phyloP scores from a whole-genome alignment of 2,113 vertebrate species.

The Herpetotheres cachinnans region DNA sequence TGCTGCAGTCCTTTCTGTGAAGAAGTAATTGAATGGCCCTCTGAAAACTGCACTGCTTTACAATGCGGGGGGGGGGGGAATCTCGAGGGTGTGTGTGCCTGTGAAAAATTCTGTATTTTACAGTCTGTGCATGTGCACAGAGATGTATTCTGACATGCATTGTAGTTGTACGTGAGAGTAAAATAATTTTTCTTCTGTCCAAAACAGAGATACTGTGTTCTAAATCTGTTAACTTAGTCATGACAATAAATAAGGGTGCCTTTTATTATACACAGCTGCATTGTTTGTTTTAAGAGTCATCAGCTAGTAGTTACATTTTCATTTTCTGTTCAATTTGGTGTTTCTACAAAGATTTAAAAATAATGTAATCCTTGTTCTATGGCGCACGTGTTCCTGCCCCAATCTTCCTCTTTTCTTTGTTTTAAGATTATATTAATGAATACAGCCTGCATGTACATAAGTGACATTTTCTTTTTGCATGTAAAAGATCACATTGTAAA shows the following conservation, averaged over 20 bases:
- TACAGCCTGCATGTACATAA: constrained; percentile 38
- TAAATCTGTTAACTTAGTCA: constrained; percentile 45
- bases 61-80: not conserved
- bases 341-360: constrained; percentile 27
- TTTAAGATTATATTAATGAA: constrained; percentile 68
- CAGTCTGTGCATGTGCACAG: not conserved
- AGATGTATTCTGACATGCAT: constrained; percentile 39
- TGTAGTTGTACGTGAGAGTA: constrained; percentile 38
- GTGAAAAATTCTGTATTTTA: constrained; percentile 21
- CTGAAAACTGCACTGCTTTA: constrained; percentile 46
- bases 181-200: constrained; percentile 55
- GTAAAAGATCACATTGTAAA: constrained; percentile 29
- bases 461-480: constrained; percentile 19
- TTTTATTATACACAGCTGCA: constrained; percentile 66
- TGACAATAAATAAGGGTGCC: constrained; percentile 64
- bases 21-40: constrained; percentile 38
- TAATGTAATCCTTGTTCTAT: constrained; percentile 40
- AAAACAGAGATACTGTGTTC: constrained; percentile 59
- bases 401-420: constrained; percentile 71
- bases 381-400: constrained; percentile 41
- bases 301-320: constrained; percentile 57
- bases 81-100: not conserved
- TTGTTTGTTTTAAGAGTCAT: constrained; percentile 53
- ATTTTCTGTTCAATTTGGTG: constrained; percentile 42
- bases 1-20: constrained; percentile 1